Conservation (phyloP, 2,797 vertebrate genomes). For the Mus caroli region DNA sequence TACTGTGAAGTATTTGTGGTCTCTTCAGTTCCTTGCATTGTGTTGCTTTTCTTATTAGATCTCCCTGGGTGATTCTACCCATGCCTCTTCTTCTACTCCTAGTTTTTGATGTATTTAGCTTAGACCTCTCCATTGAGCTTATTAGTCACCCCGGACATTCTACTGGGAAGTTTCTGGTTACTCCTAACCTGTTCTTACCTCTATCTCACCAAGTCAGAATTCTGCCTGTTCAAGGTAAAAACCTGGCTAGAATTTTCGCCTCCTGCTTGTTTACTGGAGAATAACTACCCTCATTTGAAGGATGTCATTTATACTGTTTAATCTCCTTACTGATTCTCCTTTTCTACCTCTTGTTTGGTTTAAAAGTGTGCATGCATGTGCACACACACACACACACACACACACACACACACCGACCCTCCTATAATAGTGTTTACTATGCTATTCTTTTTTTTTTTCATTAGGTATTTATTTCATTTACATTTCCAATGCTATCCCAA, state of each 20-base stretch:
- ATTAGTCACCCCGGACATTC: background rate
- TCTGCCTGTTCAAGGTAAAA: constrained; percentile 31
- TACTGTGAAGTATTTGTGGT: background rate
- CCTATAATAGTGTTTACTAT: background rate
- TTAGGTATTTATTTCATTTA: too few relatives aligned
- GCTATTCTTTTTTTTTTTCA: too few relatives aligned
- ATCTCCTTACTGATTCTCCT: background rate
- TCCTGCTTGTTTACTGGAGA: constrained; percentile 4
- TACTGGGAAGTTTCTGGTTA: constrained; percentile 3
- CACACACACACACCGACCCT: background rate
- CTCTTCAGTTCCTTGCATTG: background rate
- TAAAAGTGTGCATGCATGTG: background rate
- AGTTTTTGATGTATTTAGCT: constrained; percentile 14
- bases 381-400: background rate
- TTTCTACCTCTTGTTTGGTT: background rate
- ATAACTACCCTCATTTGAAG: background rate
- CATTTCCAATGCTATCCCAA: too few relatives aligned
- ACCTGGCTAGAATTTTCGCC: background rate
- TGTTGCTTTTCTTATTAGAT: background rate
- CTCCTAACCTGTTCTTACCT: constrained; percentile 18
- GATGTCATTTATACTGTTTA: background rate
- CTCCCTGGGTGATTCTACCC: background rate
- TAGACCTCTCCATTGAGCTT: background rate
- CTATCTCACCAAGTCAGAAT: background rate
- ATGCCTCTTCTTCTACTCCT: background rate